phyloP scores from a whole-genome alignment of 2,797 vertebrate genomes.

The Argyrosomus regius region DNA sequence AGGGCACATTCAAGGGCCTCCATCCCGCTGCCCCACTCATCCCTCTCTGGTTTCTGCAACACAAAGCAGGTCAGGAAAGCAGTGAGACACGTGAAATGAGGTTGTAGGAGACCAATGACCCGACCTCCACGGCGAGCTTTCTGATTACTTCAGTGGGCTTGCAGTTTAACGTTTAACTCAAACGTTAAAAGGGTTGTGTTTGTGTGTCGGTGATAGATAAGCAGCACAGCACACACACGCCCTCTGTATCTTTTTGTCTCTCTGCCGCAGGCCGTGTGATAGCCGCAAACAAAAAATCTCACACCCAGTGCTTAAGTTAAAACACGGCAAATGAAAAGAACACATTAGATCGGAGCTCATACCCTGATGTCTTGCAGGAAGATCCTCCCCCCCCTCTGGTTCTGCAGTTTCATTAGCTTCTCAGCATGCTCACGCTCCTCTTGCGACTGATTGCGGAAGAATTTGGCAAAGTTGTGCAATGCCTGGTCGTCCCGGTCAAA shows the following conservation, averaged over 20 bases:
- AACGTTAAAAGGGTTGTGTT: conserved; percentile 31
- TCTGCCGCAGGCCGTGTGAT: neutral
- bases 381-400: conserved; percentile 93
- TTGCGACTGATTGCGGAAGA: conserved; percentile 92
- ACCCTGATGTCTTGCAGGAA: conserved; percentile 96
- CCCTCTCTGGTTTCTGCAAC: conserved; percentile 93
- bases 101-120: neutral
- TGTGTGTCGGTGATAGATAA: conserved; percentile 75
- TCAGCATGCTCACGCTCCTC: conserved; percentile 97
- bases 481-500: conserved; percentile 97
- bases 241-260: conserved; percentile 60
- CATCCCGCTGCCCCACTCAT: conserved; percentile 95
- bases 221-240: conserved; percentile 43
- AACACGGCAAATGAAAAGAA: neutral
- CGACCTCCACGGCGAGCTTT: neutral
- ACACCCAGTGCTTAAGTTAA: neutral
- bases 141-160: neutral
- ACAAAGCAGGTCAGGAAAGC: conserved; percentile 7
- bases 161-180: conserved; percentile 52
- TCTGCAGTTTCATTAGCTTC: conserved; percentile 96
- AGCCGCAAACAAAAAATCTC: neutral
- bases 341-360: conserved; percentile 11
- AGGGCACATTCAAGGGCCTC: conserved; percentile 94
- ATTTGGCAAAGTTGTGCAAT: conserved; percentile 95
- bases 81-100: conserved; percentile 28